Evolutionary conservation across 2,888 invertebrate genomes (phyloP).

Genomic region (Mycalesis mineus): DNA sequence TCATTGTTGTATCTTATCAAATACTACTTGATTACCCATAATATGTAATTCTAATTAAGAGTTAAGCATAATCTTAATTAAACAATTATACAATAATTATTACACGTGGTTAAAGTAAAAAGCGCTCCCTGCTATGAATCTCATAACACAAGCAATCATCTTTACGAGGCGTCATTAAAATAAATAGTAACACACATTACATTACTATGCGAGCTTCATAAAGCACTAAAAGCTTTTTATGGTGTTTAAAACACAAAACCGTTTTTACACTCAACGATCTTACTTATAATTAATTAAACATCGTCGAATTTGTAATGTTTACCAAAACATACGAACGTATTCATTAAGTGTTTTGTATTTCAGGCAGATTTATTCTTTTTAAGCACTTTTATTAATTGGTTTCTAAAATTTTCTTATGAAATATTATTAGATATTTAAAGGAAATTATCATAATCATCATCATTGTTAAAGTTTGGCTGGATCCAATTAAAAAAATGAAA

Average conservation of each 20-base stretch:
- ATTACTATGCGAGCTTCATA: conserved; percentile 8
- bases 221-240: conserved; percentile 13
- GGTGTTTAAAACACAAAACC: conserved; percentile 4
- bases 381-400: too few species aligned
- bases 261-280: conserved; percentile 1
- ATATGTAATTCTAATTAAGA: too few species aligned
- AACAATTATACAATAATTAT: not conserved
- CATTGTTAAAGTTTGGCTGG: too few species aligned
- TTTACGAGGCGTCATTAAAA: conserved; percentile 12
- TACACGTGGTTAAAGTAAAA: not conserved
- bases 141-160: conserved; percentile 4
- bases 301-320: not conserved
- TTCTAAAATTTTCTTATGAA: too few species aligned
- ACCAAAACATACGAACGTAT: too few species aligned
- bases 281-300: not conserved
- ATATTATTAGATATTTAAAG: too few species aligned
- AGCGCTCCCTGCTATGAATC: not conserved
- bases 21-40: too few species aligned
- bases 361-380: too few species aligned
- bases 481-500: too few species aligned
- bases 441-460: too few species aligned
- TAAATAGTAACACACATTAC: conserved; percentile 13
- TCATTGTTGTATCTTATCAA: too few species aligned
- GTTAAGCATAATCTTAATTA: not conserved
- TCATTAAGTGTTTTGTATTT: too few species aligned